Conservation (phyloP, 2,797 vertebrate genomes). For the Nasua narica region DNA sequence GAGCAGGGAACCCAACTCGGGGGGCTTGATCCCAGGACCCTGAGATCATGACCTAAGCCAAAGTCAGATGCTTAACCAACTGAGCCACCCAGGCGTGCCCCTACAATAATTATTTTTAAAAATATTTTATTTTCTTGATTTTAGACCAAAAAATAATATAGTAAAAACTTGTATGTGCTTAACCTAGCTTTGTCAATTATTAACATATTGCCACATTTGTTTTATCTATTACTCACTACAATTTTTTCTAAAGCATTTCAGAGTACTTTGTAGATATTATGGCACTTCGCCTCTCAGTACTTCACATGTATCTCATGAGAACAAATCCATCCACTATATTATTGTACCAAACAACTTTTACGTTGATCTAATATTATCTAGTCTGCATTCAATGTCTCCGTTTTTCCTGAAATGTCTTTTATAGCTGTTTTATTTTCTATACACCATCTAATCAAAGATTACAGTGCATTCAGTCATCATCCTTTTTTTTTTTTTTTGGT, state of each 20-base stretch:
- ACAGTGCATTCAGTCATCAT: neutral
- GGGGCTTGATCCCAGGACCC: neutral
- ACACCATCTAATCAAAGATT: neutral
- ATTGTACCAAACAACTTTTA: neutral
- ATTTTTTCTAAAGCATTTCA: neutral
- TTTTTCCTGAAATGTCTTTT: neutral
- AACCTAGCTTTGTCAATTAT: neutral
- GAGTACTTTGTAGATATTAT: neutral
- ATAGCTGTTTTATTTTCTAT: neutral
- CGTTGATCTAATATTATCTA: neutral
- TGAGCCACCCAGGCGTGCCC: neutral
- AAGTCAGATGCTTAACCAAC: neutral
- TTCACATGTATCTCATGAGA: neutral
- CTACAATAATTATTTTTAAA: neutral
- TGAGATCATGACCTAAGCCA: neutral
- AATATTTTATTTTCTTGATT: slow-evolving; percentile 31
- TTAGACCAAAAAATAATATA: neutral
- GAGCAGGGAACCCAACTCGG: neutral
- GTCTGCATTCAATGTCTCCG: neutral
- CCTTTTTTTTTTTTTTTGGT: neutral
- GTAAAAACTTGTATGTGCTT: neutral
- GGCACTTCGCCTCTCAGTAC: neutral
- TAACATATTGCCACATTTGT: neutral
- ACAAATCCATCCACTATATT: neutral
- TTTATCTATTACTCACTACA: neutral